Percentiles rank a stretch among this genome's conserved stretches.
Evolutionary conservation across 1,140 invertebrate species (phyloP).

Genomic region (Spodoptera litura): DNA sequence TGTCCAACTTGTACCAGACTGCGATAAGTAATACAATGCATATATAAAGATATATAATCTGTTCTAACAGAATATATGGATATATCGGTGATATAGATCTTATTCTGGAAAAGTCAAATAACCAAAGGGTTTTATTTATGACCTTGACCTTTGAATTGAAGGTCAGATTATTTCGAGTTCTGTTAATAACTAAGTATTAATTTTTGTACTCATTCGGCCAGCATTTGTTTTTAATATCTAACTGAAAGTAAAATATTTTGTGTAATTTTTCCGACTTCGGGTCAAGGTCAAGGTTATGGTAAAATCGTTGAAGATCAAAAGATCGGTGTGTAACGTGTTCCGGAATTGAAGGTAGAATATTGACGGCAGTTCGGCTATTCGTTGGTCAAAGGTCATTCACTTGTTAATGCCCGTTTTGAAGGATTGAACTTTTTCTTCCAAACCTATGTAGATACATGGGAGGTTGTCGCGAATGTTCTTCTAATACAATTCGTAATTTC

Average conservation of each 20-base stretch:
- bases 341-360: conserved; percentile 7
- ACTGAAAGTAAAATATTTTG: too few species aligned
- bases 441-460: too few species aligned
- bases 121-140: not conserved
- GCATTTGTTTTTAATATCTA: too few species aligned
- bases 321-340: conserved; percentile 1
- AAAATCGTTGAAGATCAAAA: not conserved
- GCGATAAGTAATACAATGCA: conserved; percentile 71
- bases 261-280: not conserved
- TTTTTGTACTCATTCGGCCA: too few species aligned
- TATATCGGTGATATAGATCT: not conserved
- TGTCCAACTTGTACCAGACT: conserved; percentile 77
- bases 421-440: too few species aligned
- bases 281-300: not conserved
- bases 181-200: too few species aligned
- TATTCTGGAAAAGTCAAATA: not conserved
- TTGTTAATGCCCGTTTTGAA: not conserved
- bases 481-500: too few species aligned
- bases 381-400: not conserved
- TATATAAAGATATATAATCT: conserved; percentile 1
- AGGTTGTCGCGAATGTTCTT: too few species aligned
- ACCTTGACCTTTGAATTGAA: conserved; percentile 13
- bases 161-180: not conserved
- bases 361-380: conserved; percentile 24
- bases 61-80: conserved; percentile 10